These are phyloP conservation scores for Harmothoe impar DNA, from an alignment of 2,888 invertebrate genomes.

Conservation along the genomic window DNA sequence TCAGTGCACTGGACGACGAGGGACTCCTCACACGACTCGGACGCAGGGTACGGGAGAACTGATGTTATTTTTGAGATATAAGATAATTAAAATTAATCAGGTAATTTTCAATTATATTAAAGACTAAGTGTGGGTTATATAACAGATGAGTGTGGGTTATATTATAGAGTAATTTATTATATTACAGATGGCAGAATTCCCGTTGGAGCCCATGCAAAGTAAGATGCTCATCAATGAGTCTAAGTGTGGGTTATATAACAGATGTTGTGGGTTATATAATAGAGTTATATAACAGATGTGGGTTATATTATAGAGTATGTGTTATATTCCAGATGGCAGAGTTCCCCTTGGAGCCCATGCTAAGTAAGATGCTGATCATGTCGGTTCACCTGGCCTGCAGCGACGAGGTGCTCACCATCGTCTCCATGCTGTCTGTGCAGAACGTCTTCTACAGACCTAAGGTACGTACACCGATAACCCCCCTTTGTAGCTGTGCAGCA, in stretches of 20 bases:
- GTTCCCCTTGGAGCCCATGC: constrained; percentile 98
- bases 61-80: too few species aligned
- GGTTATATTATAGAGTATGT: too few species aligned
- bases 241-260: too few species aligned
- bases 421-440: constrained; percentile 99
- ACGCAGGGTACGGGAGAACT: constrained; percentile 84
- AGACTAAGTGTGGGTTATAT: too few species aligned
- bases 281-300: too few species aligned
- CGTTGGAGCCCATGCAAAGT: constrained; percentile 97
- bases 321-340: constrained; percentile 93
- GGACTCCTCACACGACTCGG: constrained; percentile 86
- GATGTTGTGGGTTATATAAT: too few species aligned
- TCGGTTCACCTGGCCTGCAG: constrained; percentile 98
- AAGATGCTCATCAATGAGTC: constrained; percentile 99
- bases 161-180: too few species aligned
- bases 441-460: constrained; percentile 95
- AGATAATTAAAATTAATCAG: constrained; percentile 35
- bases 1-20: constrained; percentile 95
- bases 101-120: too few species aligned
- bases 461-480: too few species aligned
- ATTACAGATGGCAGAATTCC: constrained; percentile 98
- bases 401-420: constrained; percentile 98
- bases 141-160: too few species aligned
- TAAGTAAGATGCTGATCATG: constrained; percentile 99
- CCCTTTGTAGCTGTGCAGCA: too few species aligned